Base-by-base conservation (phyloP, 1,140 invertebrate species). In the Leptinotarsa texana region DNA sequence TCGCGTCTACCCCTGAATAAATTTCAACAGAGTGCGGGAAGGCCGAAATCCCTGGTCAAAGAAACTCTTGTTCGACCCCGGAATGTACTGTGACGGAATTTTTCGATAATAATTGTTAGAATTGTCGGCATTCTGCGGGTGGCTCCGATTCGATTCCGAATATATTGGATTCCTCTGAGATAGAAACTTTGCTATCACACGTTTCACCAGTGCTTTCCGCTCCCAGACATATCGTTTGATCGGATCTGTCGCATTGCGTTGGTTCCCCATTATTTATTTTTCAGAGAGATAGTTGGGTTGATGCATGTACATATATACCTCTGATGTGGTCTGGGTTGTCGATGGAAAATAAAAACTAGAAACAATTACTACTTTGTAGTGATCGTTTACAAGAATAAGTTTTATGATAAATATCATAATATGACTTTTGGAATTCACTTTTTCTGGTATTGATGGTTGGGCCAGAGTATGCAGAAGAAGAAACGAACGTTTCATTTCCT, bases 111-210 rank as follows among this genome's bases (percentile, higher is more conserved):
- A 70, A 70, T 70, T 70, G 69, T 70, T 70, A 22, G 69, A 61
- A 70, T 51, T 70, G 69, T 70, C 69, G 21, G 48, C 47, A 61
- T 57, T 70, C 69, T 68, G 69, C 48, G 69, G 69, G 49, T 48
- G 15, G 48, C 47, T 57, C 21, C 49, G 17, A 24, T 24, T 70
- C 69, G n/a, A 51, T 57, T 15, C 47, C 49, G 24, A 42, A 70
- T 70, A 70, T 70, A 70, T 70, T 70, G 51, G 49, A 70, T 70
- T 70, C 69, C 69, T 70, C 57, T 70, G 69, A 70, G 47, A 70
- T 70, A 70, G 69, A 70, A 57, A 70, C 69, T 70, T 57, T 48
- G 69, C 17, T 61, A 70, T 70, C 57, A 61, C 69, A 70, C 69
- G 33, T 70, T 70, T 70, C 69, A 70, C 47, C 69, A 24, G 48